These are phyloP conservation scores for Tetheella fluctuosa DNA, from an alignment of 2,888 invertebrate species.

Conservation along the genomic window DNA sequence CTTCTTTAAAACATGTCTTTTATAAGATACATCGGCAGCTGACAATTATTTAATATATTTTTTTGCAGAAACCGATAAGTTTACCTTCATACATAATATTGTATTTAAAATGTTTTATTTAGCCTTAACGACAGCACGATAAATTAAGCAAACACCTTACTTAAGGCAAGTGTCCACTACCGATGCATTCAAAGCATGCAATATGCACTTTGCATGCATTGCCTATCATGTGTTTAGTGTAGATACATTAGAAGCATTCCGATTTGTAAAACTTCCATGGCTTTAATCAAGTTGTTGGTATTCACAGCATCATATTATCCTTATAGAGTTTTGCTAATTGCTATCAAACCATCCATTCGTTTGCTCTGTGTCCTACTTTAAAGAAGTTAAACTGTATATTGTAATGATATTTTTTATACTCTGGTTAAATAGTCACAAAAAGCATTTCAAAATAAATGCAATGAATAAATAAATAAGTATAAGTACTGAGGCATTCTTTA, in stretches of 20 bases:
- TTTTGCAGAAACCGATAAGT: neutral
- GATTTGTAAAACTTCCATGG: constrained; percentile 5
- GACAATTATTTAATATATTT: neutral
- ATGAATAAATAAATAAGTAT: too few species aligned
- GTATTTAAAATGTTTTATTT: neutral
- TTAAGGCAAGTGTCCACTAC: neutral
- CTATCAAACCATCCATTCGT: neutral
- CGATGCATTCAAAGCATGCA: neutral
- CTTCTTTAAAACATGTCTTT: constrained; percentile 2
- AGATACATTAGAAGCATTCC: constrained; percentile 9
- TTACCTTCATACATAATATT: neutral
- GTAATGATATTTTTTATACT: neutral
- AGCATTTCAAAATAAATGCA: too few species aligned
- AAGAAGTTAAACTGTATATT: neutral
- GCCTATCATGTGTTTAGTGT: neutral
- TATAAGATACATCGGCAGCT: neutral
- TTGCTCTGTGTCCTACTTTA: neutral
- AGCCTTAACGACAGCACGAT: neutral
- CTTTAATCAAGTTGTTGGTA: constrained; percentile 2
- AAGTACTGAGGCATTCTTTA: too few species aligned
- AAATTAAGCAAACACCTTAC: constrained; percentile 7
- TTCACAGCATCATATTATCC: neutral
- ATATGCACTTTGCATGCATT: constrained; percentile 3
- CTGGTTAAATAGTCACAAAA: neutral
- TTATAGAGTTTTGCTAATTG: constrained; percentile 7